phyloP scores from a whole-genome alignment of 1,140 invertebrate species.

The Contarinia nasturtii region DNA sequence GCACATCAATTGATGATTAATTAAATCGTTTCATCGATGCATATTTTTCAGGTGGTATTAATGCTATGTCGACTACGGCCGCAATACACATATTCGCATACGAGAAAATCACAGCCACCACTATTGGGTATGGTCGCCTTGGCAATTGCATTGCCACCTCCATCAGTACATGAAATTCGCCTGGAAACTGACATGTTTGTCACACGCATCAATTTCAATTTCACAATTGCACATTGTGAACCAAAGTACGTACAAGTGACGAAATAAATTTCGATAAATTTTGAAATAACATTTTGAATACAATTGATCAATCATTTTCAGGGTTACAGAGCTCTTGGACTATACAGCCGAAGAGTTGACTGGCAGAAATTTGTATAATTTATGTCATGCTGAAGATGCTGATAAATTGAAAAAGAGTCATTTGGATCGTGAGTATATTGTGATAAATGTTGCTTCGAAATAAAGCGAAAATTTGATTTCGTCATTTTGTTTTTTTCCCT shows the following conservation, averaged over 20 bases:
- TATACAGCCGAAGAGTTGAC: slow-evolving; percentile 85
- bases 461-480: background rate
- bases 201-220: slow-evolving; percentile 86
- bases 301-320: slow-evolving; percentile 21
- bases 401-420: slow-evolving; percentile 83
- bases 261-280: background rate
- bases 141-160: slow-evolving; percentile 86
- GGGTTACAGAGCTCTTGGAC: slow-evolving; percentile 82
- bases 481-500: slow-evolving; percentile 8
- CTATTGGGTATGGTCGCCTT: slow-evolving; percentile 84
- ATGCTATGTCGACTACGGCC: slow-evolving; percentile 75
- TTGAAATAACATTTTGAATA: background rate
- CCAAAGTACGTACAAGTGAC: slow-evolving; percentile 62
- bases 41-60: slow-evolving; percentile 60
- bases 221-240: slow-evolving; percentile 91
- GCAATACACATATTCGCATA: slow-evolving; percentile 79
- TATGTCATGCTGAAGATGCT: slow-evolving; percentile 90
- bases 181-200: slow-evolving; percentile 95
- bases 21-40: background rate
- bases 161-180: slow-evolving; percentile 89
- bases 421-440: slow-evolving; percentile 65
- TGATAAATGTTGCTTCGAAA: no score
- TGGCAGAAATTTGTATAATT: slow-evolving; percentile 79
- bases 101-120: slow-evolving; percentile 61
- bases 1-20: background rate